Evolutionary conservation across 1,140 invertebrate genomes (phyloP), one percentile per base, ranked within the genome.

Genomic region (Calliopsis andreniformis): DNA sequence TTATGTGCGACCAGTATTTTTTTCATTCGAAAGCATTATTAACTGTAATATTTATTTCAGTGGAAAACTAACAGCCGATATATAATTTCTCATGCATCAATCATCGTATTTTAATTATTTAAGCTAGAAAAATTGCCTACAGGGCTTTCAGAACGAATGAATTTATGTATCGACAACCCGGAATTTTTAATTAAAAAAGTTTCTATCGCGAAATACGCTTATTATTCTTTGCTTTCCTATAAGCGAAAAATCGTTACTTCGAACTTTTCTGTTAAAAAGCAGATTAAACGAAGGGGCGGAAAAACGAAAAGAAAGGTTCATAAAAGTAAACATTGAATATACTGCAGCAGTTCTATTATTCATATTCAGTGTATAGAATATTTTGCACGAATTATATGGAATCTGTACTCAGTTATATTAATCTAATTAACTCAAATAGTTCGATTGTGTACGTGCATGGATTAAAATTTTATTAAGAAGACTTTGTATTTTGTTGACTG

Each of bases 101-200:
- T 8, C 20, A 4, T 49, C n/a, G 16, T 49, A 8, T 49, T 18
- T 23, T 23, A 23, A n/a, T 49, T n/a, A 23, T 23, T 7, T 0
- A 49, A 49, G 35, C 3, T 39, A 39, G 3, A 39, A 39, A 39
- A 39, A 39, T 5, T 10, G 35, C 35, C 35, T 28, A 16, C n/a
- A 35, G 7, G 14, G 16, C 3, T 8, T 16, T 2, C 30, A 25
- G 20, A 28, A 67, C n/a, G 30, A 35, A 25, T 10, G 20, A 39
- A 55, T 42, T n/a, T 10, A 0, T 10, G 18, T 45, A 58, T 23
- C n/a, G 35, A 58, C 14, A 35, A 12, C 16, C 5, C 14, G 23
- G 14, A 58, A 45, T 58, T 58, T 69, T 58, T 69, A 58, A 69
- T 69, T 58, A 58, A 58, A 69, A 58, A 58, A 45, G 30, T 66